These are phyloP conservation scores for Meta bourneti DNA, from an alignment of 2,888 invertebrate genomes.

Conservation along the genomic window DNA sequence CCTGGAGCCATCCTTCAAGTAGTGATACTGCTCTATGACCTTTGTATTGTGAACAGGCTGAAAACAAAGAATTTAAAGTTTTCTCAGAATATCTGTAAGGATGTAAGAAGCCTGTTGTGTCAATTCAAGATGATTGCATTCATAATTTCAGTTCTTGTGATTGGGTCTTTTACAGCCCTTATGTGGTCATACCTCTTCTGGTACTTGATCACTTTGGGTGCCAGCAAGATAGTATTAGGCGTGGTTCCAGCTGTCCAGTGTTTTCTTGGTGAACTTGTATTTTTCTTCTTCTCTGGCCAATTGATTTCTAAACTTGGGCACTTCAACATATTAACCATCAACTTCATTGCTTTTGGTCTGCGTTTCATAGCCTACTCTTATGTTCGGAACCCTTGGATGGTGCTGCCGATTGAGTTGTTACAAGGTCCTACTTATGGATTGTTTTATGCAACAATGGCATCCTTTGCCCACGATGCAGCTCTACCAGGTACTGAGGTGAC, in stretches of 20 bases:
- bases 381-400: conserved; percentile 89
- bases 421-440: conserved; percentile 94
- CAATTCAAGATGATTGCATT: conserved; percentile 65
- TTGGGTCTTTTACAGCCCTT: conserved; percentile 77
- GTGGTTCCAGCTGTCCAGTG: conserved; percentile 77
- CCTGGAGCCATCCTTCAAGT: conserved; percentile 71
- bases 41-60: conserved; percentile 51
- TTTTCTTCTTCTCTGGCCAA: conserved; percentile 83
- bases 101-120: conserved; percentile 58
- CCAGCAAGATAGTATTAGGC: conserved; percentile 74
- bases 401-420: conserved; percentile 90
- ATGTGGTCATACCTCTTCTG: conserved; percentile 78
- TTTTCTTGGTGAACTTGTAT: conserved; percentile 78
- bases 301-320: conserved; percentile 91
- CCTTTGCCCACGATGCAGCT: conserved; percentile 72
- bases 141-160: conserved; percentile 70
- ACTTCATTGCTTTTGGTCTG: conserved; percentile 89
- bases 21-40: conserved; percentile 57
- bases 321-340: conserved; percentile 90
- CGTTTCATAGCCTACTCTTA: conserved; percentile 91
- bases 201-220: conserved; percentile 74
- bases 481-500: conserved; percentile 83
- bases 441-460: conserved; percentile 84
- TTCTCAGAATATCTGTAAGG: conserved; percentile 70
- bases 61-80: conserved; percentile 69